These are phyloP conservation scores for Metaphire vulgaris DNA, from an alignment of 1,140 invertebrate species.

Conservation along the genomic window DNA sequence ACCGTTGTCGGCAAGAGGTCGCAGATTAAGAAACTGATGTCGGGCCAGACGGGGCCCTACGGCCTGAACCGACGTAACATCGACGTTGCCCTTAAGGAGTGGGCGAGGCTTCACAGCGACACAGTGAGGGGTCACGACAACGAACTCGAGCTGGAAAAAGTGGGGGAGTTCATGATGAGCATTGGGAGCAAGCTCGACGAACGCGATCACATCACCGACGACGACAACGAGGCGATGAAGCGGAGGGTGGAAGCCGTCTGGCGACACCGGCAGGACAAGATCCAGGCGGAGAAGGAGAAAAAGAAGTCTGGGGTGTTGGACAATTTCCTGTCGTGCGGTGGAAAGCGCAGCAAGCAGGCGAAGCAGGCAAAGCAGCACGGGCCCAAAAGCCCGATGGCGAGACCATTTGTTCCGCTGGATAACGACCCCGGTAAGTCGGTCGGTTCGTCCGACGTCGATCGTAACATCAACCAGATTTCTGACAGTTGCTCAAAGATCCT, in stretches of 20 bases:
- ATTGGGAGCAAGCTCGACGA: constrained; percentile 23
- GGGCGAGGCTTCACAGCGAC: constrained; percentile 14
- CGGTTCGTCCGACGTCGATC: neutral
- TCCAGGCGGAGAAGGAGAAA: neutral
- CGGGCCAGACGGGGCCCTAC: neutral
- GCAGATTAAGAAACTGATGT: constrained; percentile 23
- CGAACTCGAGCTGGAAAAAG: constrained; percentile 6
- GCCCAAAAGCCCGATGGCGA: neutral
- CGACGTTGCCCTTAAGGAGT: constrained; percentile 14
- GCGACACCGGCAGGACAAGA: constrained; percentile 21
- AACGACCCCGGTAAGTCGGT: neutral
- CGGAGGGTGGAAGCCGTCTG: constrained; percentile 26
- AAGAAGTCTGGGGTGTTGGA: constrained; percentile 21
- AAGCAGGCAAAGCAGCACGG: neutral
- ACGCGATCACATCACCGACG: neutral
- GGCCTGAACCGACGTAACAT: constrained; percentile 23
- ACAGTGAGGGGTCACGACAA: neutral
- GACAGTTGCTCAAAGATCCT: constrained; percentile 25
- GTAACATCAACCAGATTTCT: constrained; percentile 8
- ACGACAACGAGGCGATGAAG: constrained; percentile 28
- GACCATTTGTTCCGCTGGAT: neutral
- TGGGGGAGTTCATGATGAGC: constrained; percentile 25
- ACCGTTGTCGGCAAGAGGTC: constrained; percentile 28
- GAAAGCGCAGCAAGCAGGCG: constrained; percentile 15
- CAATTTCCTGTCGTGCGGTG: constrained; percentile 22